These are phyloP conservation scores for Portunus trituberculatus DNA, from an alignment of 1,140 invertebrate genomes.

Conservation along the genomic window DNA sequence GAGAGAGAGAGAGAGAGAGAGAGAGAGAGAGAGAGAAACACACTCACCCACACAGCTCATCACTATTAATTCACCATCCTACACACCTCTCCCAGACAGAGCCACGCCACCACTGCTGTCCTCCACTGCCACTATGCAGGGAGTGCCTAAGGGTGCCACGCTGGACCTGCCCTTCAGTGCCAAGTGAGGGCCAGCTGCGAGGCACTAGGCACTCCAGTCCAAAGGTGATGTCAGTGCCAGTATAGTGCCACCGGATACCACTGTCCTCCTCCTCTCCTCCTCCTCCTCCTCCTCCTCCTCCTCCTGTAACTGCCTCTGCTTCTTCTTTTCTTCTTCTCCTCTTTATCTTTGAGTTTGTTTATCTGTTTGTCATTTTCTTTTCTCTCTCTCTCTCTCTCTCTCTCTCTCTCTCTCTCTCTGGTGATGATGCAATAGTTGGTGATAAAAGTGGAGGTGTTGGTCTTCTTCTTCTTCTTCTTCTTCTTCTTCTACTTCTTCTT, in stretches of 20 bases:
- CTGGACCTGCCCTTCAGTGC: neutral
- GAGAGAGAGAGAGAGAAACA: too few species aligned
- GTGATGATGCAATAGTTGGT: too few species aligned
- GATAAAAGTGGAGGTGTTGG: too few species aligned
- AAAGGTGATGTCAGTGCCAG: constrained; percentile 62
- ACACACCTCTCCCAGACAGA: too few species aligned
- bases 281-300: neutral
- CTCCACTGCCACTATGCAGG: neutral
- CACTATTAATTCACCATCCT: too few species aligned
- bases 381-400: neutral
- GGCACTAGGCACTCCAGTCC: neutral
- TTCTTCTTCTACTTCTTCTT: too few species aligned
- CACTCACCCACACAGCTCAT: too few species aligned
- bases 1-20: neutral
- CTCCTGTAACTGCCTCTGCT: neutral
- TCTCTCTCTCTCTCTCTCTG: too few species aligned
- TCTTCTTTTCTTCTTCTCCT: neutral
- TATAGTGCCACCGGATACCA: constrained; percentile 59
- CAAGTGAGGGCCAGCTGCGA: constrained; percentile 49
- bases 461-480: too few species aligned
- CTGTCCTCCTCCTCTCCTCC: neutral
- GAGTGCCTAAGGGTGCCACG: neutral
- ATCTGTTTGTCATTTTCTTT: neutral
- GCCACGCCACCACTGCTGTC: too few species aligned
- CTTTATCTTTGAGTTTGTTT: neutral